Base-by-base conservation (phyloP, 92 coral and sea anemone species). In the Desmophyllum pertusum region DNA sequence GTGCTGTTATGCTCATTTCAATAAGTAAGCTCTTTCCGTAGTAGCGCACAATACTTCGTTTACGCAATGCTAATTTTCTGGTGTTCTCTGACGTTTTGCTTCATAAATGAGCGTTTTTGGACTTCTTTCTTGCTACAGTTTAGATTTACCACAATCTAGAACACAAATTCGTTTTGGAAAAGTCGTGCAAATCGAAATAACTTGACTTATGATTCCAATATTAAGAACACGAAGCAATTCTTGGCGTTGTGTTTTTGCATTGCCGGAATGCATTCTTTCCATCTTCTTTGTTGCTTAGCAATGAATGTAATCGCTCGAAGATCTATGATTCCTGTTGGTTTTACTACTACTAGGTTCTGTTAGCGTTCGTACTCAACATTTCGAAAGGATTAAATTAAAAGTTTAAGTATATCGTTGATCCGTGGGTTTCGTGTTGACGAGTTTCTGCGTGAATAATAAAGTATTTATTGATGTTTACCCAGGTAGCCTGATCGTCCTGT, bases 181-280 rank as follows among this genome's bases (percentile, higher is more conserved):
- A 29, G 84, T 48, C 35, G 7, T 8, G 6, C 39, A 39, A 17
- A 48, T 68, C 35, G 51, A 50, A 18, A 50, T 23, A 50, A 15
- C 76, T 38, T 10, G 23, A 38, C 37, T 53, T 9, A 72, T 45
- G 10, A 53, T 57, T 23, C 41, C 78, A 82, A 71, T 71, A 82
- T 82, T 76, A 65, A 1, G 42, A 71, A 80, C 46, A 65, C 55
- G 71, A 59, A 40, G 21, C 65, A 29, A 67, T 11, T 68, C 38
- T 45, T 31, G 59, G 61, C 23, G 43, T 3, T 62, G 41, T 27
- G 79, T 73, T 38, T n/a, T 73, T 72, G 86, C 69, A 69, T 70
- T 55, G 42, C 74, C 59, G 86, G 86, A 39, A 66, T 57, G 77
- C 86, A 91, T 91, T 87, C 91, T 91, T 91, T 88, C 81, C 72